Base-by-base conservation (phyloP, 2,888 invertebrate species). In the Pristionchus exspectatus region DNA sequence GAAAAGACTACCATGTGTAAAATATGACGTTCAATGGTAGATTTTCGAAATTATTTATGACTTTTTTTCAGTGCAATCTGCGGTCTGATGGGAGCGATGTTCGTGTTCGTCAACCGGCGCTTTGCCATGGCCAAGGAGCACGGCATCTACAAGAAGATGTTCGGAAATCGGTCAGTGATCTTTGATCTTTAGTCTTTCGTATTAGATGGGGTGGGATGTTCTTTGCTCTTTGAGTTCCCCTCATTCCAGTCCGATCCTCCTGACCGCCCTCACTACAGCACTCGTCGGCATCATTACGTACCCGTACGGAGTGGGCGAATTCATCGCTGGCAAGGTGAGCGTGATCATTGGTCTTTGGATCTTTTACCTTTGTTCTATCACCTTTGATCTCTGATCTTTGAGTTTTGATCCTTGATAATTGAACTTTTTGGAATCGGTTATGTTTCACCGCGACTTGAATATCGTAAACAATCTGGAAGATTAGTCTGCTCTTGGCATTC, bases 291-390 rank as follows among this genome's bases (percentile, higher is more conserved):
- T 92, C 1, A 96, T 98, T 0, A 97, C 98, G 59, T 99, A 98
- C 96, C 99, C 98, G 0, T 96, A 97, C 90, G 98, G 98, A 24
- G 96, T 97, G 38, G 98, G 99, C 2, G 97, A 98, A 95, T 99
- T 97, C 92, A 95, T 95, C 93, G 96, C 95, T 81, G 96, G 96
- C 93, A 95, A 94, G 96, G 93, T 89, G 9, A 10, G 74, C 12
- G 14, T 27, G n/a, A 69, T n/a, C 44, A 7, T 50, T 63, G 63
- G 10, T n/a, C 63, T 59, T 59, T 21, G 59, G 21, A 38, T 38
- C 38, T 38, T 38, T 38, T 38, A 38, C 5, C 38, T 38, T 38
- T 38, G 38, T 2, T 38, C 38, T 38, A 3, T 38, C 38, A 38
- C 5, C 38, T 3, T 38, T 38, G 38, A 38, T 38, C 38, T 38